phyloP scores from a whole-genome alignment of 2,888 invertebrate genomes.

The Melanostoma mellinum region DNA sequence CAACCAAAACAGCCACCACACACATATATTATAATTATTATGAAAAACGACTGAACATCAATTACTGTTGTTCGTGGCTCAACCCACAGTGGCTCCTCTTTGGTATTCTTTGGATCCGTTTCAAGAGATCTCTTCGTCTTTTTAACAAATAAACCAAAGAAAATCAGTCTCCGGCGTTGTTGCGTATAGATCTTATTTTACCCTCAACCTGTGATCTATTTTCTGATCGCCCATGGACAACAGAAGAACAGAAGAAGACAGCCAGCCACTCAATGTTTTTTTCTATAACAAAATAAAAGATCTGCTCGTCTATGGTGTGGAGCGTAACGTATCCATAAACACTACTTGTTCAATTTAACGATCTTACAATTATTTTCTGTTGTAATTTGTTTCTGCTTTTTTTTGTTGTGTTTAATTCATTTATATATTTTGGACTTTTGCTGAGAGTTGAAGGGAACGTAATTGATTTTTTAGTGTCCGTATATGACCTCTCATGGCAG shows the following conservation, averaged over 20 bases:
- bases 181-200: conserved; percentile 6
- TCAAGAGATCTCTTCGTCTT: conserved; percentile 27
- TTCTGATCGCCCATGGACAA: conserved; percentile 57
- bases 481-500: conserved; percentile 55
- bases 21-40: conserved; percentile 66
- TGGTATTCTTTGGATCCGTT: conserved; percentile 14
- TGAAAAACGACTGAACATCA: conserved; percentile 72
- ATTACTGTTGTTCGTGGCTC: conserved; percentile 36
- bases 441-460: conserved; percentile 43
- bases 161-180: conserved; percentile 30
- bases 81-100: conserved; percentile 39
- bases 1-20: conserved; percentile 50
- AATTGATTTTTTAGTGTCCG: conserved; percentile 68
- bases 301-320: conserved; percentile 6
- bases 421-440: conserved; percentile 15
- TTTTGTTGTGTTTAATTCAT: background rate
- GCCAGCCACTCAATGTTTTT: background rate
- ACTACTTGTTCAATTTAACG: conserved; percentile 72
- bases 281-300: conserved; percentile 44
- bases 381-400: conserved; percentile 61
- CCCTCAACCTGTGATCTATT: conserved; percentile 65
- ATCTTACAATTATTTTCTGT: conserved; percentile 70
- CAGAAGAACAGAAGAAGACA: too few relatives aligned
- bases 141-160: conserved; percentile 18
- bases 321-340: conserved; percentile 70